Evolutionary conservation across 1,140 invertebrate species (phyloP).

Genomic region (Saccostrea glomerata): DNA sequence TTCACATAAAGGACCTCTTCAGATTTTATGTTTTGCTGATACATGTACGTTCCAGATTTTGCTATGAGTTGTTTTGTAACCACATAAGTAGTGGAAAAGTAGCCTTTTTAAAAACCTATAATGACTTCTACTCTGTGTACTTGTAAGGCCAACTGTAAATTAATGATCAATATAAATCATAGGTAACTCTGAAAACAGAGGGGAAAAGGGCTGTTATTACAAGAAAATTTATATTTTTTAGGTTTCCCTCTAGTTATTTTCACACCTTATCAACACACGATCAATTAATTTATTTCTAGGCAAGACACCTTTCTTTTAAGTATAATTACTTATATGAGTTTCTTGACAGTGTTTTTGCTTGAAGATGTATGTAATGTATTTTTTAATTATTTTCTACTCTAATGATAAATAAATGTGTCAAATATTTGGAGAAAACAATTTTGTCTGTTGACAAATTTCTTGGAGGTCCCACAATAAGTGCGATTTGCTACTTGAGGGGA

Average conservation of each 20-base stretch:
- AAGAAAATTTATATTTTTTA: neutral
- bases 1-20: constrained; percentile 15
- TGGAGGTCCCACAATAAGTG: neutral
- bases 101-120: constrained; percentile 12
- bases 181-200: neutral
- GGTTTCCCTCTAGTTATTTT: neutral
- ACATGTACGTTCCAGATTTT: constrained; percentile 28
- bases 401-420: constrained; percentile 35
- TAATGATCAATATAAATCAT: constrained; percentile 29
- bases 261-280: constrained; percentile 23
- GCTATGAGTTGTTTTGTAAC: constrained; percentile 19
- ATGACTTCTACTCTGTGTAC: constrained; percentile 1
- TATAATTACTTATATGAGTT: constrained; percentile 4
- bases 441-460: constrained; percentile 14
- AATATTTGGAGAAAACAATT: constrained; percentile 24
- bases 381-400: constrained; percentile 13
- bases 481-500: constrained; percentile 27
- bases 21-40: constrained; percentile 6
- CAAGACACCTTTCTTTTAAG: constrained; percentile 24
- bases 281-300: constrained; percentile 27
- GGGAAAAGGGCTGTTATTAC: neutral
- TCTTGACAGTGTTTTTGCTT: constrained; percentile 13
- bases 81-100: constrained; percentile 25
- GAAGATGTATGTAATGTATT: constrained; percentile 32
- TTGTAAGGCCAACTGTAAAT: neutral